Conservation (phyloP, 2,113 vertebrate genomes). For the Rhodinocichla rosea region DNA sequence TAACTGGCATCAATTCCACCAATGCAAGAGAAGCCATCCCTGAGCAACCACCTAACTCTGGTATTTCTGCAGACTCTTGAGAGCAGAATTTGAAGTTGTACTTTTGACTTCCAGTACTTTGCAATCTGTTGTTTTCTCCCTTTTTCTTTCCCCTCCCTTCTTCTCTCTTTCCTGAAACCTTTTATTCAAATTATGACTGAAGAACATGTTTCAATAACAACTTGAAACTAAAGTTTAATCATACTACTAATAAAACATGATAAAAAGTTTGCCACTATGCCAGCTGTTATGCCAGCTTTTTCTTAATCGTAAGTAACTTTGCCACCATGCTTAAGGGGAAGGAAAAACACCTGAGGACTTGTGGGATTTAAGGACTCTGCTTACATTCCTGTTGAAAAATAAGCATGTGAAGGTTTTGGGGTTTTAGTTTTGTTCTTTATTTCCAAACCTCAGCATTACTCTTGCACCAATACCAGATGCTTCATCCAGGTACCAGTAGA, state of each 20-base stretch:
- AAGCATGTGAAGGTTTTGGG: background rate
- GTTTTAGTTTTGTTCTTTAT: background rate
- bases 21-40: background rate
- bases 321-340: background rate
- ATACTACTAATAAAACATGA: background rate
- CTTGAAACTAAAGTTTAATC: background rate
- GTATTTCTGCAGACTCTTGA: background rate
- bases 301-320: background rate
- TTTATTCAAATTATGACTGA: background rate
- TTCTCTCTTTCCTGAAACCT: background rate
- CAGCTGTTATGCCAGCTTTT: background rate
- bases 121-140: background rate
- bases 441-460: background rate
- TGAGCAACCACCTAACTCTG: background rate
- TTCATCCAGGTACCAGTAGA: background rate
- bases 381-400: background rate
- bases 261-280: background rate
- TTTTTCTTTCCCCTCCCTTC: accelerated
- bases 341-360: background rate
- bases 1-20: background rate
- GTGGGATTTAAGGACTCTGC: background rate
- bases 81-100: background rate
- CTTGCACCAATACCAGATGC: background rate
- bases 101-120: background rate
- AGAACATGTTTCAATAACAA: background rate